Base-by-base conservation (phyloP, 2,113 vertebrate species). In the Hippocampus abdominalis region DNA sequence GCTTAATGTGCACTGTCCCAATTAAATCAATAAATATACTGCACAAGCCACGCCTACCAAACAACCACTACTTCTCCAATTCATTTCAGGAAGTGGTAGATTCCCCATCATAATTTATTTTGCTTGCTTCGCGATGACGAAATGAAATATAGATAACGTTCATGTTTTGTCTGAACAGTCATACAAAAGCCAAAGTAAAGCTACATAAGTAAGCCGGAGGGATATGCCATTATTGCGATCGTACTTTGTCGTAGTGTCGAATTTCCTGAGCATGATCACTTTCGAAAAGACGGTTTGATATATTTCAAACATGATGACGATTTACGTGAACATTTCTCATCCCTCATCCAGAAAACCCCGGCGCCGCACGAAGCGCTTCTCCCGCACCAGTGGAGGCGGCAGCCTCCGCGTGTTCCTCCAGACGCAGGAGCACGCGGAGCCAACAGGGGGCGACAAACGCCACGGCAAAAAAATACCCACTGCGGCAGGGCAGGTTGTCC, bases 381-480 rank as follows among this genome's bases (percentile, higher is more conserved):
- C 86, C 93, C 0, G 88, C 92, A 0, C 86, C 94, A 0, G 89
- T 86, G 29, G 93, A 90, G 15, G 54, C 74, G n/a, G 71, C 74
- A 66, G 85, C 82, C 0, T 86, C 87, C 0, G 80, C 84, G 64
- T 89, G 89, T 68, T 95, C 94, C 77, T 95, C 95, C 25, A 95
- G 94, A 0, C 91, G 96, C 62, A 94, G 96, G 69, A 90, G 97
- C 81, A 98, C 97, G 1, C 95, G 96, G 73, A 99, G 96, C 91
- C 96, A 98, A 70, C 95, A 97, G 85, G 95, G 94, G 1, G 78
- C 92, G 0, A 90, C 94, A 2, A 94, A 94, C 79, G 89, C 94
- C 56, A 90, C 93, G 8, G 94, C 94, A 3, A 99, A 98, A 89
- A 98, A 95, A 66, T 97, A 98, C 87, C 94, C 95, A 0, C 92